A percentile compares a stretch with the other conserved stretches of the same genome.
These are phyloP conservation scores for Coenobita brevimanus DNA, from an alignment of 1,140 invertebrate genomes.

Conservation along the genomic window DNA sequence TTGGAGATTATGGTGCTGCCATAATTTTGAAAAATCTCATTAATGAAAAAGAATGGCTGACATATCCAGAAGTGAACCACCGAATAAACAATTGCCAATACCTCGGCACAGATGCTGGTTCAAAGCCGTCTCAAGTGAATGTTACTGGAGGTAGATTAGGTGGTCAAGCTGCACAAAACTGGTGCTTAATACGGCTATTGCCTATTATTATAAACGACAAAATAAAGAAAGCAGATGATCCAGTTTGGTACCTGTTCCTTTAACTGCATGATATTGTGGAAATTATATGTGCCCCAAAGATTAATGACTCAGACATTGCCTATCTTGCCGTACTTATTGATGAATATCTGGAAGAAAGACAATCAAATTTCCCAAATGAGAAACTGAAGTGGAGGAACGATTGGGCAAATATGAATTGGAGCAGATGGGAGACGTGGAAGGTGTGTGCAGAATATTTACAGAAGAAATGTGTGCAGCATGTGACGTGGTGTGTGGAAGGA, in stretches of 20 bases:
- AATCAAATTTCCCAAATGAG: not conserved
- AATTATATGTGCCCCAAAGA: conserved; percentile 10
- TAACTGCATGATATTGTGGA: not conserved
- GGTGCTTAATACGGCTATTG: conserved; percentile 27
- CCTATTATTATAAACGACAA: not conserved
- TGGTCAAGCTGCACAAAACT: conserved; percentile 33
- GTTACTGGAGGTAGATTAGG: conserved; percentile 1
- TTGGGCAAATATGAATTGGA: too few species aligned
- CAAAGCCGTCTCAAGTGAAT: not conserved
- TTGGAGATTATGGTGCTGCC: conserved; percentile 3
- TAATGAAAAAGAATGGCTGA: conserved; percentile 1
- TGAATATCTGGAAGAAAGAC: not conserved
- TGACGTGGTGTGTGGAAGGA: too few species aligned
- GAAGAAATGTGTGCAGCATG: too few species aligned
- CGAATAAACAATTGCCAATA: not conserved
- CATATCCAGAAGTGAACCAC: conserved; percentile 28
- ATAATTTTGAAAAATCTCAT: not conserved
- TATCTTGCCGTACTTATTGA: conserved; percentile 10
- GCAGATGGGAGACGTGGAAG: too few species aligned
- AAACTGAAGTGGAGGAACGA: not conserved
- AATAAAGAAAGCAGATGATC: conserved; percentile 20
- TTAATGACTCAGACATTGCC: conserved; percentile 6
- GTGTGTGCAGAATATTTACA: too few species aligned
- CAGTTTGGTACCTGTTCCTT: conserved; percentile 16
- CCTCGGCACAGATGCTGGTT: conserved; percentile 8